Evolutionary conservation across 2,797 vertebrate species (phyloP).

Genomic region (Acrossocheilus fasciatus): DNA sequence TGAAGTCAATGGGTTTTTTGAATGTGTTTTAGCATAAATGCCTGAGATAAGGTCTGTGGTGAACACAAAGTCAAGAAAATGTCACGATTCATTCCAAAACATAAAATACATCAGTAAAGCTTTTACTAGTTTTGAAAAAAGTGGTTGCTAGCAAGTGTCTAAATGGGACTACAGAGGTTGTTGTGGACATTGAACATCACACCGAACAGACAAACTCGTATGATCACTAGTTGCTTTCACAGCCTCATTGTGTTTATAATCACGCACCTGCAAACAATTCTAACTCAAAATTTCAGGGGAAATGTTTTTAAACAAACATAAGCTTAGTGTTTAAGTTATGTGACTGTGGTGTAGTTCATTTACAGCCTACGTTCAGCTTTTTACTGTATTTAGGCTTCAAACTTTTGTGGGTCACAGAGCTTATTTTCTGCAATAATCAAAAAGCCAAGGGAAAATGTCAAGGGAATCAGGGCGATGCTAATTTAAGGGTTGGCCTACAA

Average conservation of each 20-base stretch:
- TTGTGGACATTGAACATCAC: not conserved
- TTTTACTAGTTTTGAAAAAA: not conserved
- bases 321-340: not conserved
- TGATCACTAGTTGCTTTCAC: not conserved
- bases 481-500: not conserved
- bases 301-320: not conserved
- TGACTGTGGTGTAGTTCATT: not conserved
- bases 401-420: not conserved
- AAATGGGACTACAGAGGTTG: not conserved
- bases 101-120: not conserved
- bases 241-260: not conserved
- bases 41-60: not conserved
- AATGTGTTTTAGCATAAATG: not conserved
- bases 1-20: not conserved
- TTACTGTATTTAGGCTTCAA: not conserved
- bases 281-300: not conserved
- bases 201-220: not conserved
- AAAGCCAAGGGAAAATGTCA: not conserved
- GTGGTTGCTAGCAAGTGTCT: not conserved
- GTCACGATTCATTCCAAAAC: not conserved
- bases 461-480: not conserved
- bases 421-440: not conserved
- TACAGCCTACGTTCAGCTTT: not conserved
- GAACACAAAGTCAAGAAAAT: not conserved
- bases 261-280: not conserved